Evolutionary conservation across 2,797 vertebrate genomes (phyloP).

Genomic region (Enteromius radiatus): DNA sequence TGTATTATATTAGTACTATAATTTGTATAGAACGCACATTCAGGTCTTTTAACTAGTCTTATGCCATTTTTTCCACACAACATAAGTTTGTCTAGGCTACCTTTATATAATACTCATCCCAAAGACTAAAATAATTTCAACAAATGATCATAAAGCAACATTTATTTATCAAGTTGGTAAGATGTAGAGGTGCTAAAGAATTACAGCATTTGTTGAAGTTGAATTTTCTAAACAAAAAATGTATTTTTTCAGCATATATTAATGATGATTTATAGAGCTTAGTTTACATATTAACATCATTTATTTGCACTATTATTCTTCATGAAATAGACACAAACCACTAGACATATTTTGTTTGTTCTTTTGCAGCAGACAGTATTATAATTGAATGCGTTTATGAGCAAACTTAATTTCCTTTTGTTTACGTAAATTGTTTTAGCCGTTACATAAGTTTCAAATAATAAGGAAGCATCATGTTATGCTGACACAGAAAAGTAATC

Average conservation of each 20-base stretch:
- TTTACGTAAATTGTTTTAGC: background rate
- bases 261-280: background rate
- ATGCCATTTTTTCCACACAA: background rate
- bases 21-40: slow-evolving; percentile 10
- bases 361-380: slow-evolving; percentile 32
- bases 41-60: background rate
- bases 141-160: background rate
- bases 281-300: slow-evolving; percentile 35
- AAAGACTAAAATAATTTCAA: slow-evolving; percentile 18
- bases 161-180: background rate
- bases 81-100: background rate
- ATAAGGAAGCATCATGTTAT: background rate
- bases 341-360: slow-evolving; percentile 1
- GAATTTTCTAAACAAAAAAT: too few relatives aligned
- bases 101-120: slow-evolving; percentile 1
- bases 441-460: slow-evolving; percentile 1
- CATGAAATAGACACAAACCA: slow-evolving; percentile 15
- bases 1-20: background rate
- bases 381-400: background rate
- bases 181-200: slow-evolving; percentile 5
- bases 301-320: slow-evolving; percentile 54
- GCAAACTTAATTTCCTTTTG: background rate
- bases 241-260: background rate
- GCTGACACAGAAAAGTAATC: background rate
- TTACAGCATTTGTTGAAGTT: background rate